Base-by-base conservation (phyloP, 2,888 invertebrate genomes). In the Cephus rjabovi region DNA sequence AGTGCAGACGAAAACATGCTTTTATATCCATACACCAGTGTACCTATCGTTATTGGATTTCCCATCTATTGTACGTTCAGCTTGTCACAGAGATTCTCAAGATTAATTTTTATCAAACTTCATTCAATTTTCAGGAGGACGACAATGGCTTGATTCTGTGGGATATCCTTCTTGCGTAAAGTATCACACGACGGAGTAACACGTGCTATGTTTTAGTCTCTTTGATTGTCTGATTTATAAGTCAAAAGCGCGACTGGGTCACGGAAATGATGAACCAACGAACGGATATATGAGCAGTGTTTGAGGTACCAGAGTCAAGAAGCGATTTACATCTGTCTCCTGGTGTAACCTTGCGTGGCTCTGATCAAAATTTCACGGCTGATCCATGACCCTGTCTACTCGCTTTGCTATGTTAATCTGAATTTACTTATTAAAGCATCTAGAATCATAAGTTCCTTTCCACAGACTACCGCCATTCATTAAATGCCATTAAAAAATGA, bases 221-320 rank as follows among this genome's bases (percentile, higher is more conserved):
- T 56, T 56, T 56, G 9, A 23, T 23, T 9, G 2, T 23, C 23
- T 23, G 9, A 23, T 9, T 56, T 6, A 56, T 23, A 56, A 56
- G 23, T 56, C 23, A 56, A 56, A 23, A 23, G 56, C 9, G 23
- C 23, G 56, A 56, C 56, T 56, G 56, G 56, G 56, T 56, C 78
- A 78, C 80, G 81, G 87, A 90, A 85, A 88, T 90, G 90, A 90
- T 90, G 90, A 89, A 78, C 1, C 74, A 81, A 71, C 83, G 90
- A 90, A 90, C 89, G 89, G 90, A 90, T 90, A 90, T 89, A 83
- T 83, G 88, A 90, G 83, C 75, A 76, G 84, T 31, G 84, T 82
- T 81, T 81, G 76, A 80, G 77, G 76, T 75, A 89, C 86, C 89
- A 77, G 88, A 88, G 89, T 34, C 71, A 33, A 9, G 30, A 1